A percentile compares a stretch with the other conserved stretches of the same genome.
Conservation (phyloP, 2,888 invertebrate species). For the Cephus sareptanus region DNA sequence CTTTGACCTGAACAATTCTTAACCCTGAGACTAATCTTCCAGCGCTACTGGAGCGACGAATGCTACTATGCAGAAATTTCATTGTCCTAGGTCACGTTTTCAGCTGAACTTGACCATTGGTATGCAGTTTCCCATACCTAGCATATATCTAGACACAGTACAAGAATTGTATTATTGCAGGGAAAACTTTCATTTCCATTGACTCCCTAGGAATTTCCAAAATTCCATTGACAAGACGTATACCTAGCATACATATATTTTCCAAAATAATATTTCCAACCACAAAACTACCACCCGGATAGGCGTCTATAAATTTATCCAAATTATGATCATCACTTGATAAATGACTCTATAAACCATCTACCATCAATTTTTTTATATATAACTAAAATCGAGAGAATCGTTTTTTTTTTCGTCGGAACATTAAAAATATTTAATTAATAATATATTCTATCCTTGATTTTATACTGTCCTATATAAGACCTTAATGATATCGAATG, state of each 20-base stretch:
- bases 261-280: not conserved
- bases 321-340: not conserved
- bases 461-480: not conserved
- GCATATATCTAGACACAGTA: not conserved
- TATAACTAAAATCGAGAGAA: too few species aligned
- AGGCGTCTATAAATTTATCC: not conserved
- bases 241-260: not conserved
- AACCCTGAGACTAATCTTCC: not conserved
- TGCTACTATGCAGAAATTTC: not conserved
- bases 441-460: not conserved
- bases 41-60: not conserved
- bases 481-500: not conserved
- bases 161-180: not conserved
- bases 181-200: not conserved
- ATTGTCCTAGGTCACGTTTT: conserved; percentile 3
- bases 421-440: not conserved
- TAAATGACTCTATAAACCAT: not conserved
- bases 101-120: not conserved
- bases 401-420: too few species aligned
- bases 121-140: not conserved
- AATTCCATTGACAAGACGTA: not conserved
- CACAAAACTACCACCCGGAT: not conserved
- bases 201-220: not conserved
- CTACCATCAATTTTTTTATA: too few species aligned
- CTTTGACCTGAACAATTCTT: not conserved